Conservation (phyloP, 1,140 invertebrate genomes). For the Armadillidium nasatum region DNA sequence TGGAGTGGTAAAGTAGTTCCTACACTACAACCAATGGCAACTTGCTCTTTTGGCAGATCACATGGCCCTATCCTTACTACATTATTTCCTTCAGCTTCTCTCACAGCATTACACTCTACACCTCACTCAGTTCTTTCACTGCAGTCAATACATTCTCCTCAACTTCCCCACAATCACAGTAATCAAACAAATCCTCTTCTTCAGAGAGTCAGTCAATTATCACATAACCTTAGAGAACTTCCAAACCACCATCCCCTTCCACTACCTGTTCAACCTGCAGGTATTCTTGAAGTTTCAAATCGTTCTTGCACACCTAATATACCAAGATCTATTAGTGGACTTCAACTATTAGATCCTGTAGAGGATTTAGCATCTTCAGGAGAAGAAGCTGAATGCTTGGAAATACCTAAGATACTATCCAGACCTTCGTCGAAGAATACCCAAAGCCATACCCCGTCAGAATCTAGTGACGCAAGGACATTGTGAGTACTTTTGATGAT, state of each 20-base stretch:
- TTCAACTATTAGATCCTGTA: neutral
- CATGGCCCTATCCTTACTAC: slow-evolving; percentile 1
- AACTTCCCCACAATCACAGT: neutral
- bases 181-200: neutral
- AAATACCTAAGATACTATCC: neutral
- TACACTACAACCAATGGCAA: neutral
- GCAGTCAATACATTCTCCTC: neutral
- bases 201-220: neutral
- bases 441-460: neutral
- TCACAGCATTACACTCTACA: neutral
- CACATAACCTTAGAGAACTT: neutral
- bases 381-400: neutral
- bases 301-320: neutral
- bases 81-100: neutral
- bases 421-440: neutral
- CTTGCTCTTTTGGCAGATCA: slow-evolving; percentile 1
- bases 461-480: neutral
- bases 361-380: neutral
- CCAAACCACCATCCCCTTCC: neutral
- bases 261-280: neutral
- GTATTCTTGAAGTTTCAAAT: neutral
- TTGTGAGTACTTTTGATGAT: neutral
- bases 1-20: neutral
- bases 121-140: neutral
- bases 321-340: neutral